Percentiles rank a stretch among this genome's conserved stretches.
These are phyloP conservation scores for Halotydeus destructor DNA, from an alignment of 1,140 invertebrate genomes.

Conservation along the genomic window DNA sequence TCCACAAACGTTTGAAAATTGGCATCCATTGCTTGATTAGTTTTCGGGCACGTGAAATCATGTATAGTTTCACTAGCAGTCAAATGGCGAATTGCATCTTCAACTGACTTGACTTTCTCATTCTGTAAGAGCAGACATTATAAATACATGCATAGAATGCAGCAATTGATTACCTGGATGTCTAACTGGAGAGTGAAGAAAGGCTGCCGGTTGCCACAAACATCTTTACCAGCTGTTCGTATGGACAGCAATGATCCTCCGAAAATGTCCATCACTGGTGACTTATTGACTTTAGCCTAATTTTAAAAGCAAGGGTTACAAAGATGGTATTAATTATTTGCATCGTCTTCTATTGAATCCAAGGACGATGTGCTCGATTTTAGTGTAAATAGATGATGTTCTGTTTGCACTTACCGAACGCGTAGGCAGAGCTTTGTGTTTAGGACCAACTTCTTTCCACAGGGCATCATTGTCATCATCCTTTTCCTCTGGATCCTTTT, in stretches of 20 bases:
- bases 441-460: conserved; percentile 54
- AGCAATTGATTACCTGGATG: conserved; percentile 46
- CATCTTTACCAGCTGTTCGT: conserved; percentile 46
- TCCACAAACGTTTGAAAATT: conserved; percentile 34
- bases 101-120: conserved; percentile 37
- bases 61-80: conserved; percentile 57
- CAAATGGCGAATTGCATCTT: conserved; percentile 60
- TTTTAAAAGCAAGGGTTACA: conserved; percentile 6
- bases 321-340: conserved; percentile 9
- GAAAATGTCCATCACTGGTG: conserved; percentile 80
- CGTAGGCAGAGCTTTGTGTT: conserved; percentile 65
- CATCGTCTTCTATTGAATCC: conserved; percentile 3
- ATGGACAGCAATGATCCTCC: conserved; percentile 66
- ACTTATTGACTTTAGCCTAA: conserved; percentile 47
- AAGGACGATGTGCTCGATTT: neutral
- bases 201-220: conserved; percentile 54
- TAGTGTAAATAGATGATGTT: neutral
- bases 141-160: conserved; percentile 6
- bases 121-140: conserved; percentile 36
- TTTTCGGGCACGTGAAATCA: conserved; percentile 56
- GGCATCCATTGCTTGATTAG: conserved; percentile 41
- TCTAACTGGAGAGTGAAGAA: conserved; percentile 84
- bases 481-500: conserved; percentile 40
- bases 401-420: conserved; percentile 29
- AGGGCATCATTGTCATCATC: conserved; percentile 21